Evolutionary conservation across 1,140 invertebrate species (phyloP).

Genomic region (Leptoteleia sp.): DNA sequence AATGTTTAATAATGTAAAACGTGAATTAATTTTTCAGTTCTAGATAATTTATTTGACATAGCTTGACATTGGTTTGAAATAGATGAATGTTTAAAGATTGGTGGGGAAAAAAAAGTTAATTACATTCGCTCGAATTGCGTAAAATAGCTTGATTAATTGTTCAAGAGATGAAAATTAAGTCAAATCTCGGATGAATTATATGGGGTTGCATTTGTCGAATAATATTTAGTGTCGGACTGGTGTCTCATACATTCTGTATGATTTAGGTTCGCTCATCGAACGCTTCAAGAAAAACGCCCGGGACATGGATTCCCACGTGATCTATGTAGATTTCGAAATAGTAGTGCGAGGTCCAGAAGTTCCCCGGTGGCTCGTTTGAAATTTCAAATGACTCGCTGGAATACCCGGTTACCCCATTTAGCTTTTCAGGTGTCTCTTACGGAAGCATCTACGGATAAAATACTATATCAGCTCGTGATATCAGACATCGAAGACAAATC

Average conservation of each 20-base stretch:
- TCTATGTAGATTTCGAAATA: conserved; percentile 58
- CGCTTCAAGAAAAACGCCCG: conserved; percentile 44
- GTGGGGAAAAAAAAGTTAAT: background rate
- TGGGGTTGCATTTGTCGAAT: conserved; percentile 26
- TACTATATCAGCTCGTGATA: conserved; percentile 27
- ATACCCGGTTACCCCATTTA: conserved; percentile 42
- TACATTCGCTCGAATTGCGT: background rate
- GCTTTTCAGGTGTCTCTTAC: conserved; percentile 30
- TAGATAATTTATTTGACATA: no score
- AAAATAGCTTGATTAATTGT: conserved; percentile 19
- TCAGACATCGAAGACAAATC: conserved; percentile 36
- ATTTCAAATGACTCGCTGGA: conserved; percentile 46
- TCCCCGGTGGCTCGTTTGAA: conserved; percentile 52
- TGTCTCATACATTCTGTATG: conserved; percentile 49
- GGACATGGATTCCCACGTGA: conserved; percentile 50
- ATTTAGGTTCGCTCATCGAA: conserved; percentile 52
- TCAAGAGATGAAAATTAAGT: conserved; percentile 39
- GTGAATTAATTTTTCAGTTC: no score
- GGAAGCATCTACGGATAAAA: conserved; percentile 24
- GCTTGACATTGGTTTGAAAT: no score
- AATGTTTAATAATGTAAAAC: no score
- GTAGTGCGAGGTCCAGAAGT: conserved; percentile 31
- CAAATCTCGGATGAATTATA: conserved; percentile 47
- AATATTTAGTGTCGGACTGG: conserved; percentile 42
- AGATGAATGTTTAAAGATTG: no score